Evolutionary conservation across 2,888 invertebrate genomes (phyloP).

Genomic region (Lacanobia oleracea): DNA sequence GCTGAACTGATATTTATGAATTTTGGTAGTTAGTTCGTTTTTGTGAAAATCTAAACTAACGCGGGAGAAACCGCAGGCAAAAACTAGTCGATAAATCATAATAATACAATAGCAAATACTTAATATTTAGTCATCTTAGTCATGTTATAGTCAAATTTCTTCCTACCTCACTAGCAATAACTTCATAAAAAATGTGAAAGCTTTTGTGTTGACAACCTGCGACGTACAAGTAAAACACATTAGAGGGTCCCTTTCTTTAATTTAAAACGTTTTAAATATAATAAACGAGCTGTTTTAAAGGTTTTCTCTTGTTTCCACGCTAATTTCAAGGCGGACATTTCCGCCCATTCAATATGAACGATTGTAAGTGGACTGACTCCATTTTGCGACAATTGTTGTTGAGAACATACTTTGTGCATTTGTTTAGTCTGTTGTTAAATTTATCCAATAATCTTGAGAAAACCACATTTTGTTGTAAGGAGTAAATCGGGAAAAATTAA

Average conservation of each 20-base stretch:
- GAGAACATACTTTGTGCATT: constrained; percentile 66
- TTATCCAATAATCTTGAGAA: constrained; percentile 6
- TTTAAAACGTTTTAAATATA: constrained; percentile 85
- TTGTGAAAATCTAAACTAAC: too few relatives aligned
- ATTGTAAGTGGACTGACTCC: constrained; percentile 88
- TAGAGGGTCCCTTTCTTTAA: constrained; percentile 80
- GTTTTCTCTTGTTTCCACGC: constrained; percentile 89
- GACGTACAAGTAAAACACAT: constrained; percentile 83
- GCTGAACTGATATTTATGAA: too few relatives aligned
- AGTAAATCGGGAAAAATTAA: not conserved
- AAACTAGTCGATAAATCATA: too few relatives aligned
- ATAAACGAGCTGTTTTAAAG: constrained; percentile 86
- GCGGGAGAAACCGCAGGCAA: too few relatives aligned
- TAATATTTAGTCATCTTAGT: not conserved
- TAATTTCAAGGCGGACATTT: constrained; percentile 89
- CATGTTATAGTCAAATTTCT: not conserved
- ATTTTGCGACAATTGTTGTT: constrained; percentile 85
- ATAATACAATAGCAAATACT: too few relatives aligned
- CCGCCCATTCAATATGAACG: constrained; percentile 90
- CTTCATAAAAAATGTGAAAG: constrained; percentile 72
- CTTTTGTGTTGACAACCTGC: constrained; percentile 52
- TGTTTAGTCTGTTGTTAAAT: constrained; percentile 52
- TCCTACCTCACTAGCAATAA: constrained; percentile 39
- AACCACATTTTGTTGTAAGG: not conserved
- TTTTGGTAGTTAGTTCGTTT: too few relatives aligned